phyloP scores from a whole-genome alignment of 2,797 vertebrate genomes.

The Leuciscus waleckii region DNA sequence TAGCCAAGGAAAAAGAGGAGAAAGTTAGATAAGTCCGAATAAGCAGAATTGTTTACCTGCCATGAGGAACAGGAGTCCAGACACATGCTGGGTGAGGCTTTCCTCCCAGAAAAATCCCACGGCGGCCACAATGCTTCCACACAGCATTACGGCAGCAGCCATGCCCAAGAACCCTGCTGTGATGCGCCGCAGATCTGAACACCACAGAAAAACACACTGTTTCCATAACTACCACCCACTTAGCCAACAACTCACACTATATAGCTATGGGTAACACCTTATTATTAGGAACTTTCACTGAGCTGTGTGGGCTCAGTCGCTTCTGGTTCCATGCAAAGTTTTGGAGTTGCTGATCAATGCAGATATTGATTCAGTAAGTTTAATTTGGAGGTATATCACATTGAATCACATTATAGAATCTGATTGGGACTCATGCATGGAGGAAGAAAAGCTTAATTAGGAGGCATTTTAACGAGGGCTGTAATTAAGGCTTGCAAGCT shows the following conservation, averaged over 20 bases:
- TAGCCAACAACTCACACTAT: slow-evolving; percentile 41
- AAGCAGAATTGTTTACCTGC: slow-evolving; percentile 77
- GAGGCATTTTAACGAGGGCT: slow-evolving; percentile 27
- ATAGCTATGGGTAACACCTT: slow-evolving; percentile 48
- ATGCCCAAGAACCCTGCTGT: slow-evolving; percentile 85
- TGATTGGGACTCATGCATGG: slow-evolving; percentile 42
- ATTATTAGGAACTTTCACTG: slow-evolving; percentile 48
- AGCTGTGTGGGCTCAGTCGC: slow-evolving; percentile 21
- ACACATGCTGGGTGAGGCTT: slow-evolving; percentile 85
- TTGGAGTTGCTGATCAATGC: background rate
- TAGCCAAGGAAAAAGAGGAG: background rate
- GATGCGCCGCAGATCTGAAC: slow-evolving; percentile 82
- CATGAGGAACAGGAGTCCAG: slow-evolving; percentile 88
- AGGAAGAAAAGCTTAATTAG: slow-evolving; percentile 66
- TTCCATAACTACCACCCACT: slow-evolving; percentile 65
- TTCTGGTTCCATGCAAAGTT: slow-evolving; percentile 14
- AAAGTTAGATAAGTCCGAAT: background rate
- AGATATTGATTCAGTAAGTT: background rate
- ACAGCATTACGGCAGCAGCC: slow-evolving; percentile 85
- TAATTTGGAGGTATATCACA: slow-evolving; percentile 5
- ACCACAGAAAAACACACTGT: slow-evolving; percentile 52
- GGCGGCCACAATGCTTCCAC: slow-evolving; percentile 80
- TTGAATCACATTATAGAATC: background rate
- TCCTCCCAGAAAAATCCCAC: slow-evolving; percentile 90
- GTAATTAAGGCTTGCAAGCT: slow-evolving; percentile 32